These are phyloP conservation scores for Cyprichromis sp. DNA, from an alignment of 2,113 vertebrate species.

Conservation along the genomic window DNA sequence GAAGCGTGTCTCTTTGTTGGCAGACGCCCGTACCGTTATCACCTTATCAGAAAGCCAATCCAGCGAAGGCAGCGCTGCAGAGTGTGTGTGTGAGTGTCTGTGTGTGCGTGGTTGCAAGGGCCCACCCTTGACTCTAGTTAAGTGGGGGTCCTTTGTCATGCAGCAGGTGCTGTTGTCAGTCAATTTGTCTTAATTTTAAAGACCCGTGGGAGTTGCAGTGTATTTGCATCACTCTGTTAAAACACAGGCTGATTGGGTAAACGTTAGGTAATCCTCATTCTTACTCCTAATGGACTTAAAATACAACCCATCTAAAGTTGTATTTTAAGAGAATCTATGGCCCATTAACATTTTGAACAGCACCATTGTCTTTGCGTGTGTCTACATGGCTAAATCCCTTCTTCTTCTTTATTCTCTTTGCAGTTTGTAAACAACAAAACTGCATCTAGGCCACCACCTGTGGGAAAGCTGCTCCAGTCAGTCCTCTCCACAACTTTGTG, in stretches of 20 bases:
- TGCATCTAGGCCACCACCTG: not conserved
- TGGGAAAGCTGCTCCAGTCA: not conserved
- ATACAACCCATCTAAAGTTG: not conserved
- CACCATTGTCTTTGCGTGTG: not conserved
- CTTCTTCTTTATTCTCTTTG: not conserved
- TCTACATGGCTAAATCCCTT: not conserved
- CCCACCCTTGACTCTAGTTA: not conserved
- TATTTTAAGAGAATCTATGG: not conserved
- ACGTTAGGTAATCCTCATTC: not conserved
- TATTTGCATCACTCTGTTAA: not conserved
- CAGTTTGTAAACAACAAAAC: not conserved
- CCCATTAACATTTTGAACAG: not conserved
- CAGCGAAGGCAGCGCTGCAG: conserved; percentile 21
- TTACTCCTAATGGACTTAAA: not conserved
- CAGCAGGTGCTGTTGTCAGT: conserved; percentile 67
- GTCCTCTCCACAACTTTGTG: not conserved
- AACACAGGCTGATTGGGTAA: not conserved
- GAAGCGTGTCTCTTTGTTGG: conserved; percentile 52
- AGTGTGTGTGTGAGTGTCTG: not conserved
- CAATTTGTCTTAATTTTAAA: conserved; percentile 41
- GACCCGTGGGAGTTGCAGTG: not conserved
- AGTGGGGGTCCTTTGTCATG: conserved; percentile 63
- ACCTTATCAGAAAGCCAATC: conserved; percentile 56
- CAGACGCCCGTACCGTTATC: conserved; percentile 53
- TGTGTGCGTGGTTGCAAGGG: not conserved